Evolutionary conservation across 2,888 invertebrate species (phyloP), one percentile per base, ranked within the genome.

Genomic region (Oscheius myriophilus): DNA sequence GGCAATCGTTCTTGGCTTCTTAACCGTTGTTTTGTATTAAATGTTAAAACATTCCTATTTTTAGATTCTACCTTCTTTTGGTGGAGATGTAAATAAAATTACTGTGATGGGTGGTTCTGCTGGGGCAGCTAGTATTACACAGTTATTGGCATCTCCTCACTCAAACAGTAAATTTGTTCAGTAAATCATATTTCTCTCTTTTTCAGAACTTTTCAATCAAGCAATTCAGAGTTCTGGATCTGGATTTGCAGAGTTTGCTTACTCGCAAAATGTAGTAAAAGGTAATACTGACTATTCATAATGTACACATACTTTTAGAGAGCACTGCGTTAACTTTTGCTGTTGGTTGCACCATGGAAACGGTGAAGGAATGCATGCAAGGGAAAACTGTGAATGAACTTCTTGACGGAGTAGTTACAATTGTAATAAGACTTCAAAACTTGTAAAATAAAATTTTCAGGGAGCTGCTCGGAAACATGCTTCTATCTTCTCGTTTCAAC

Each of bases 171-270:
- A 69, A 73, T 62, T 39, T 42, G n/a, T n/a, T 33, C 12, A 21
- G 25, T 41, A 18, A 39, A 25, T 43, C 18, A 14, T 21, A 43
- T 23, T 59, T 14, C 33, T 3, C 33, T 39, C 53, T 7, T 43
- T 43, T 18, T 7, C 57, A 82, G 81, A 70, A 39, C 69, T 76
- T 33, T 81, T 82, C 73, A 49, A 58, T 2, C 79, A 79, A 65
- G 74, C 80, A 0, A 75, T 81, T 21, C 72, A 78, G 58, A 58
- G 78, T 21, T 81, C 81, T n/a, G 82, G 79, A 25, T 73, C 76
- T 25, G 67, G 78, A 7, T 79, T 79, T 61, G 54, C 76, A 14
- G 77, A 77, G 49, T 72, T 67, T 33, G 73, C 75, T 42, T 23
- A 78, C n/a, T n/a, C n/a, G n/a, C 69, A 72, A 14, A 42, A 70